phyloP scores from a whole-genome alignment of 2,113 vertebrate genomes.

The Bubo blakistoni region DNA sequence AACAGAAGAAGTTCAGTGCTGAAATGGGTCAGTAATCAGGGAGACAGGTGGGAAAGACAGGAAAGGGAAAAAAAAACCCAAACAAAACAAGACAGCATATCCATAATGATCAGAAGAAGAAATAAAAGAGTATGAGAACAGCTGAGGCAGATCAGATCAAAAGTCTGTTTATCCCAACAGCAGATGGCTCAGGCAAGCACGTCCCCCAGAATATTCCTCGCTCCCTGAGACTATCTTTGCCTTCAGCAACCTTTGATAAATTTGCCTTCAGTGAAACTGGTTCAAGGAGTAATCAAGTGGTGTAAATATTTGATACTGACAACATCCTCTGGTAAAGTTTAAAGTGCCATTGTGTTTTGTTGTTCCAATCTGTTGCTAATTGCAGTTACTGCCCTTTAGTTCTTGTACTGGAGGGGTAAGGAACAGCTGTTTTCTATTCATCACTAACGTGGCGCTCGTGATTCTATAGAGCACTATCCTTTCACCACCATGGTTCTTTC shows the following conservation, averaged over 20 bases:
- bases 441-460: rapidly evolving
- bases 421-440: neutral
- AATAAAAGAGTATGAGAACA: neutral
- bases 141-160: neutral
- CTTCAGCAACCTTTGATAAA: neutral
- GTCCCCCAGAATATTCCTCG: rapidly evolving
- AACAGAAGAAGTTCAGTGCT: neutral
- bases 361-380: neutral
- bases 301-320: neutral
- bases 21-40: neutral
- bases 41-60: neutral
- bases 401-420: neutral
- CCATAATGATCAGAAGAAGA: neutral
- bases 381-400: neutral
- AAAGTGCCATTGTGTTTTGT: neutral
- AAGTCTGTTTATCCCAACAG: neutral
- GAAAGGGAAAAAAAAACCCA: neutral
- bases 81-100: neutral
- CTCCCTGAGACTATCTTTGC: neutral
- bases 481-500: neutral
- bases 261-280: neutral
- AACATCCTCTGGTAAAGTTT: neutral
- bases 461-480: neutral
- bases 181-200: neutral
- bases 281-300: neutral